Conservation (phyloP, 1,140 invertebrate genomes). For the Eupristina koningsbergeri region DNA sequence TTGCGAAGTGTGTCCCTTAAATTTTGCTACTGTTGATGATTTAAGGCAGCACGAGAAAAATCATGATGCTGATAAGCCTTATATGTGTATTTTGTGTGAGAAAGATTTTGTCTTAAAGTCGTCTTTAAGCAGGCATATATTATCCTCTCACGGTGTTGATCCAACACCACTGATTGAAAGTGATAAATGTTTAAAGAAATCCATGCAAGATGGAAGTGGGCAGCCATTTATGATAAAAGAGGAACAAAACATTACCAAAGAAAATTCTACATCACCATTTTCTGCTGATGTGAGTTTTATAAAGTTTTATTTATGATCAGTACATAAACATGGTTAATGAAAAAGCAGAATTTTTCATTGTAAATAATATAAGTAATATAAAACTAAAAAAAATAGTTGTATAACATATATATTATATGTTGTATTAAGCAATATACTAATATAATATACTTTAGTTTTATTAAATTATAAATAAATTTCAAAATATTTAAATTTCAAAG, state of each 20-base stretch:
- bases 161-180: constrained; percentile 65
- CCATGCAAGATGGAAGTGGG: constrained; percentile 46
- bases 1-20: constrained; percentile 67
- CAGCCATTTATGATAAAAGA: constrained; percentile 23
- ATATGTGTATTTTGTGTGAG: constrained; percentile 70
- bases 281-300: constrained; percentile 43
- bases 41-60: constrained; percentile 66
- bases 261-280: constrained; percentile 44
- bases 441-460: too few species aligned
- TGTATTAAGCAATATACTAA: too few species aligned
- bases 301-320: background rate
- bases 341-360: too few species aligned
- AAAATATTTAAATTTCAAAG: too few species aligned
- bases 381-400: too few species aligned
- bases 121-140: constrained; percentile 71
- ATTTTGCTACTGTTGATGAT: constrained; percentile 63
- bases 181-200: constrained; percentile 62
- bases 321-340: background rate
- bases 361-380: too few species aligned
- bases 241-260: constrained; percentile 44
- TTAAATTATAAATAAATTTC: too few species aligned
- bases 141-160: constrained; percentile 70
- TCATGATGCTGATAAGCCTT: constrained; percentile 69
- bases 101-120: constrained; percentile 69
- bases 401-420: too few species aligned